Conservation (phyloP, 2,888 invertebrate genomes). For the Brachyopa scutellaris region DNA sequence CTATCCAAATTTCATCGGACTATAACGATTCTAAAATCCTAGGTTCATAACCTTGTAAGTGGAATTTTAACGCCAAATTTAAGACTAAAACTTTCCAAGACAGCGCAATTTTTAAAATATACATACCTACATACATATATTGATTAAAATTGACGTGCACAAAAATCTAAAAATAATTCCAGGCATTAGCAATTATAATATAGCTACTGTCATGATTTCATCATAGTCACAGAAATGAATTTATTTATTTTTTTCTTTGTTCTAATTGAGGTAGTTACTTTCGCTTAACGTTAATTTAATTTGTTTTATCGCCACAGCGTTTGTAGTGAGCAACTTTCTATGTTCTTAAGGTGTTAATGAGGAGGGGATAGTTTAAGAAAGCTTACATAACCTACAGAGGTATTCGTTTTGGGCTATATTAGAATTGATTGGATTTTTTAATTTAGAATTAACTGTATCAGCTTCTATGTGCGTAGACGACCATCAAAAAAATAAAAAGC, state of each 20-base stretch:
- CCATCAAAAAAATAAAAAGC: too few relatives aligned
- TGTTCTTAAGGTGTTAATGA: background rate
- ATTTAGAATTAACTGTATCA: too few relatives aligned
- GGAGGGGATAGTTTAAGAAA: too few relatives aligned
- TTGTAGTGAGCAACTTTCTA: background rate
- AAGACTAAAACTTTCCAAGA: background rate
- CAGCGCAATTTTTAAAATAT: background rate
- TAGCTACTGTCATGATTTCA: background rate
- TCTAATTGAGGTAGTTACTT: background rate
- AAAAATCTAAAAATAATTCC: background rate
- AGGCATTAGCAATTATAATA: background rate
- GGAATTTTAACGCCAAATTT: background rate
- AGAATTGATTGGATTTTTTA: too few relatives aligned
- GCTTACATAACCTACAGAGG: too few relatives aligned
- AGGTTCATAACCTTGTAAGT: slow-evolving; percentile 18
- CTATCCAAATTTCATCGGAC: background rate
- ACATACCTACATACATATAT: too few relatives aligned
- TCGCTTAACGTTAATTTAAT: background rate
- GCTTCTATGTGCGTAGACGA: too few relatives aligned
- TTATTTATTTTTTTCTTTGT: background rate
- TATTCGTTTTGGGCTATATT: too few relatives aligned
- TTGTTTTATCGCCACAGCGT: background rate
- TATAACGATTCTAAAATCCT: background rate
- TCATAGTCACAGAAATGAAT: background rate
- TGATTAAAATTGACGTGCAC: background rate